These are phyloP conservation scores for Orientallactaga bullata DNA, from an alignment of 2,113 vertebrate species.

Conservation along the genomic window DNA sequence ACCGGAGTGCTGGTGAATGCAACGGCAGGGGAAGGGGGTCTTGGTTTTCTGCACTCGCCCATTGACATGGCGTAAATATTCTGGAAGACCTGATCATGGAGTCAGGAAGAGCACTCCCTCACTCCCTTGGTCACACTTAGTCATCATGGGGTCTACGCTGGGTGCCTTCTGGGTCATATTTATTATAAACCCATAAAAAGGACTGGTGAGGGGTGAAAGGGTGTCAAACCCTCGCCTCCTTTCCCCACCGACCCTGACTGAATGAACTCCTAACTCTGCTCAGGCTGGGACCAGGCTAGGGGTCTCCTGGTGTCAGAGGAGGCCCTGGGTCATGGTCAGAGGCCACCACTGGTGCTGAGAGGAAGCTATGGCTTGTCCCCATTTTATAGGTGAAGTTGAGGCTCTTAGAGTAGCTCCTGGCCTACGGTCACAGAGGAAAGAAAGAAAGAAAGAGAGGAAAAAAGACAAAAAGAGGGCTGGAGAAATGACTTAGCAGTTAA, in stretches of 20 bases:
- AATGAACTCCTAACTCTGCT: background rate
- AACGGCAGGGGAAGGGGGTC: fast-evolving
- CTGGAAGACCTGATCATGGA: fast-evolving
- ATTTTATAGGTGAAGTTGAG: background rate
- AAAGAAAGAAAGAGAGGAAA: too few relatives aligned
- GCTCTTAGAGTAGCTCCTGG: background rate
- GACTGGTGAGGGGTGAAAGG: fast-evolving
- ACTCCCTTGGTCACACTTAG: too few relatives aligned
- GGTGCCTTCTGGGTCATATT: background rate
- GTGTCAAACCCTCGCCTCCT: background rate
- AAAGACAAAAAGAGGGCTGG: background rate
- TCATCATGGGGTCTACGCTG: fast-evolving
- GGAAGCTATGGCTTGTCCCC: background rate
- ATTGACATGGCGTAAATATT: background rate
- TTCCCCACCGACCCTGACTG: background rate
- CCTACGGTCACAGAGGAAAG: too few relatives aligned
- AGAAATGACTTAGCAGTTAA: too few relatives aligned
- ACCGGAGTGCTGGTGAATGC: background rate
- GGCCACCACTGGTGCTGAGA: too few relatives aligned
- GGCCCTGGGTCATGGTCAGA: too few relatives aligned
- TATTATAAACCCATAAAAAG: background rate
- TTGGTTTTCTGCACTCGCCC: background rate
- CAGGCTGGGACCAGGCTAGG: background rate
- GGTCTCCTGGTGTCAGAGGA: background rate
- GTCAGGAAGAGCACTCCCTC: background rate